A percentile compares a stretch with the other conserved stretches of the same genome.
Conservation (phyloP, 2,888 invertebrate genomes). For the Archaeoteleia sp. region DNA sequence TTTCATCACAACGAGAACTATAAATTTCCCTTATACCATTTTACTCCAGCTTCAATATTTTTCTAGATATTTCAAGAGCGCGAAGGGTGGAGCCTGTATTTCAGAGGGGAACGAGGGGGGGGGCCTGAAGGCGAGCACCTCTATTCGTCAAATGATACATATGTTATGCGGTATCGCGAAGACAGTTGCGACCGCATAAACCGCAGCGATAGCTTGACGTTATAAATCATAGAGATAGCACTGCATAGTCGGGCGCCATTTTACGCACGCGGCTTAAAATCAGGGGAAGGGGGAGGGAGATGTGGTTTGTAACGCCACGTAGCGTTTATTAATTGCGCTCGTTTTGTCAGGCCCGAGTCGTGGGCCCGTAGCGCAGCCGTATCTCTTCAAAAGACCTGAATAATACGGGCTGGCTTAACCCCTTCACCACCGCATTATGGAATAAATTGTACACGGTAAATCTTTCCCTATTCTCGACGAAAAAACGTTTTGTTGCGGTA, state of each 20-base stretch:
- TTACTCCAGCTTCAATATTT: no score
- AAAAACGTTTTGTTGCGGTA: conserved; percentile 16
- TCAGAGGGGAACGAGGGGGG: background rate
- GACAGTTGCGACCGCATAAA: conserved; percentile 56
- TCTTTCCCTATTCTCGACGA: conserved; percentile 15
- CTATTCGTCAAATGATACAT: conserved; percentile 34
- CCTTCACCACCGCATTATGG: conserved; percentile 20
- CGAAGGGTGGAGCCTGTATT: no score
- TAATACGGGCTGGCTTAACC: conserved; percentile 23
- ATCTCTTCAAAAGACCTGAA: conserved; percentile 29
- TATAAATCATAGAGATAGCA: conserved; percentile 63
- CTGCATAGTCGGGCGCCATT: conserved; percentile 46
- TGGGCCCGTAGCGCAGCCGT: conserved; percentile 15
- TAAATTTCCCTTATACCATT: no score
- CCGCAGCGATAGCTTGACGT: conserved; percentile 55
- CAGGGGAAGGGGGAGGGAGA: no score
- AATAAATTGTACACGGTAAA: conserved; percentile 25
- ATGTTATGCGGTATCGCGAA: conserved; percentile 44
- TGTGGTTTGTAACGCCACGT: conserved; percentile 56
- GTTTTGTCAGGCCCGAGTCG: conserved; percentile 51
- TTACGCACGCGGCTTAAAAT: conserved; percentile 53
- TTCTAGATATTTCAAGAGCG: no score
- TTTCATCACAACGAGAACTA: no score
- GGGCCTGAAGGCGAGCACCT: conserved; percentile 31
- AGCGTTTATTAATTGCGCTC: conserved; percentile 62